A percentile compares a stretch with the other conserved stretches of the same genome.
phyloP scores from a whole-genome alignment of 1,140 invertebrate genomes.

The Dreissena polymorpha region DNA sequence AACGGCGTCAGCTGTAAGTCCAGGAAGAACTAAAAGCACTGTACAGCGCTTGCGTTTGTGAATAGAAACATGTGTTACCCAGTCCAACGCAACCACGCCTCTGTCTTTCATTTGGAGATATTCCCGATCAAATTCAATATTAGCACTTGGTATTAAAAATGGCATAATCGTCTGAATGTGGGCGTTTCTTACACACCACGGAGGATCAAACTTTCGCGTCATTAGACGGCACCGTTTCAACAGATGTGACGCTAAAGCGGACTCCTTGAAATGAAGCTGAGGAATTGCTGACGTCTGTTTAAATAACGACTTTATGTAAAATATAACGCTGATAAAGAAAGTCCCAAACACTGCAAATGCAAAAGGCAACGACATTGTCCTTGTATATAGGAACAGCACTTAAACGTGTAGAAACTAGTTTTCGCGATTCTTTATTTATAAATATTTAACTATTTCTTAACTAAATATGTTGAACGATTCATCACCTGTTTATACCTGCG shows the following conservation, averaged over 20 bases:
- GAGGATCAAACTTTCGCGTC: conserved; percentile 63
- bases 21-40: conserved; percentile 71
- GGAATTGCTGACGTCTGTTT: conserved; percentile 60
- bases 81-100: conserved; percentile 75
- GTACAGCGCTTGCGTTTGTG: conserved; percentile 62
- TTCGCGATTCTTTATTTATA: no score
- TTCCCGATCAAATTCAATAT: conserved; percentile 57
- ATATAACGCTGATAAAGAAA: conserved; percentile 54
- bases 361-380: conserved; percentile 29
- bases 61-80: conserved; percentile 64
- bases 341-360: conserved; percentile 61
- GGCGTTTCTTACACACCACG: conserved; percentile 64
- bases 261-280: conserved; percentile 70
- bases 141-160: conserved; percentile 53
- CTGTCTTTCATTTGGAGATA: conserved; percentile 73
- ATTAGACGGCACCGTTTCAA: conserved; percentile 65
- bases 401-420: no score
- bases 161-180: conserved; percentile 72
- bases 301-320: conserved; percentile 61
- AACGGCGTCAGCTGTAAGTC: conserved; percentile 62
- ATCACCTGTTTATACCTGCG: no score
- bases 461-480: no score
- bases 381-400: neutral
- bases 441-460: no score
- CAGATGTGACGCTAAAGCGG: conserved; percentile 69